phyloP scores from a whole-genome alignment of 2,888 invertebrate genomes.

The Epistrophella euchroma region DNA sequence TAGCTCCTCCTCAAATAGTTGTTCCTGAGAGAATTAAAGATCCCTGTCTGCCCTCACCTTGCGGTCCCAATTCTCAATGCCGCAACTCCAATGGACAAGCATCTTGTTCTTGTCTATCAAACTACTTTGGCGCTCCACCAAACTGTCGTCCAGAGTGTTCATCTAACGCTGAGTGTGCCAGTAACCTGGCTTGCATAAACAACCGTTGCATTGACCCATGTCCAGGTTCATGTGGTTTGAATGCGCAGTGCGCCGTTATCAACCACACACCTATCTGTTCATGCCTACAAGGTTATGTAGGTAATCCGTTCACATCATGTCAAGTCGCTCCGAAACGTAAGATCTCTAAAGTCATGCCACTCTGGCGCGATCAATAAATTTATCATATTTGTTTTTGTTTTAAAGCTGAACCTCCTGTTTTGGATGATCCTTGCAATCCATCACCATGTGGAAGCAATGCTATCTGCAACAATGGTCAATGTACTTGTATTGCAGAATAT shows the following conservation, averaged over 20 bases:
- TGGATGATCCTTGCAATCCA: conserved; percentile 85
- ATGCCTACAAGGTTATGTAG: conserved; percentile 89
- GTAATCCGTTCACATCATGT: conserved; percentile 89
- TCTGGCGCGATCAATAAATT: background rate
- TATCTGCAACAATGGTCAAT: conserved; percentile 87
- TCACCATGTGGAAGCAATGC: conserved; percentile 90
- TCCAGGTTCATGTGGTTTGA: conserved; percentile 90
- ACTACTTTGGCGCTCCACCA: conserved; percentile 89
- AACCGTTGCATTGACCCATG: conserved; percentile 92
- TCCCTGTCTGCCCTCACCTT: conserved; percentile 88
- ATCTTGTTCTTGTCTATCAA: conserved; percentile 87
- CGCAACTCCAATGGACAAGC: conserved; percentile 86
- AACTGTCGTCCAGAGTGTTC: conserved; percentile 89
- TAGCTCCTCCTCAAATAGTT: conserved; percentile 79
- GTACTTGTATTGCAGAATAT: conserved; percentile 89
- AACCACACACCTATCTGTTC: conserved; percentile 91
- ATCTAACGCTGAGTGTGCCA: conserved; percentile 90
- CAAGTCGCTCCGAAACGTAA: conserved; percentile 84
- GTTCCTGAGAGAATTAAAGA: conserved; percentile 81
- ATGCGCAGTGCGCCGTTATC: conserved; percentile 87
- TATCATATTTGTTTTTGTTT: conserved; percentile 56
- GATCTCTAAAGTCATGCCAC: conserved; percentile 83
- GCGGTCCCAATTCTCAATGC: conserved; percentile 89
- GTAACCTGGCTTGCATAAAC: conserved; percentile 90
- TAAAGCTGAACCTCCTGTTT: conserved; percentile 78